phyloP scores from a whole-genome alignment of 2,888 invertebrate species.

The Aromia moschata region DNA sequence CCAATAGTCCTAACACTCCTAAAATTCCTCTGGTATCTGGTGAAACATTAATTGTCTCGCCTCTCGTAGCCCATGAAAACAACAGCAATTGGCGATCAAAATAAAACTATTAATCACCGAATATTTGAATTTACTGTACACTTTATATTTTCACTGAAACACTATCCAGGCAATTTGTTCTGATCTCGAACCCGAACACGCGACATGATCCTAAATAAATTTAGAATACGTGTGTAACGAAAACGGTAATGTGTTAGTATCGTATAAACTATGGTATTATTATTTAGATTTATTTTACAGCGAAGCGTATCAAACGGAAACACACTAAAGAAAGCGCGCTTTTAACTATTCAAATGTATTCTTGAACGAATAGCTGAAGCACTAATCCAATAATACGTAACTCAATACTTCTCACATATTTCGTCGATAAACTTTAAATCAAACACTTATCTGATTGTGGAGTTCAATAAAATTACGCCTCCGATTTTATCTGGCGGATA shows the following conservation, averaged over 20 bases:
- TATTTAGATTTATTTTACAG: slow-evolving; percentile 5
- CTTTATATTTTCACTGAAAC: not conserved
- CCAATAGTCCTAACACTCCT: too few species aligned
- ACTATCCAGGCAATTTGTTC: not conserved
- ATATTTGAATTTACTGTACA: not conserved
- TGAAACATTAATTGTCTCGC: too few species aligned
- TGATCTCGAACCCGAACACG: not conserved
- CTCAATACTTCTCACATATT: not conserved
- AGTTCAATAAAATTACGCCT: slow-evolving; percentile 5
- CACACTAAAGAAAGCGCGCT: not conserved
- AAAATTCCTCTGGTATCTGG: too few species aligned
- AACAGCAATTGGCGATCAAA: too few species aligned
- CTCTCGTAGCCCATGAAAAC: too few species aligned
- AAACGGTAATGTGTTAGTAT: not conserved
- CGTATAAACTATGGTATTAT: not conserved
- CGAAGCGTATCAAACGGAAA: not conserved
- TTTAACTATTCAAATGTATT: not conserved
- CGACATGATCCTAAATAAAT: not conserved
- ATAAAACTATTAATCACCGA: too few species aligned
- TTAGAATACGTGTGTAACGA: not conserved
- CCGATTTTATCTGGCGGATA: slow-evolving; percentile 4
- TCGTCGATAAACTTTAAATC: slow-evolving; percentile 9
- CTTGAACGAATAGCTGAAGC: not conserved
- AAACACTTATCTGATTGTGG: slow-evolving; percentile 5
- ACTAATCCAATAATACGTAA: not conserved